phyloP scores from a whole-genome alignment of 92 coral and sea anemone species.

The Epizoanthus fatuus region DNA sequence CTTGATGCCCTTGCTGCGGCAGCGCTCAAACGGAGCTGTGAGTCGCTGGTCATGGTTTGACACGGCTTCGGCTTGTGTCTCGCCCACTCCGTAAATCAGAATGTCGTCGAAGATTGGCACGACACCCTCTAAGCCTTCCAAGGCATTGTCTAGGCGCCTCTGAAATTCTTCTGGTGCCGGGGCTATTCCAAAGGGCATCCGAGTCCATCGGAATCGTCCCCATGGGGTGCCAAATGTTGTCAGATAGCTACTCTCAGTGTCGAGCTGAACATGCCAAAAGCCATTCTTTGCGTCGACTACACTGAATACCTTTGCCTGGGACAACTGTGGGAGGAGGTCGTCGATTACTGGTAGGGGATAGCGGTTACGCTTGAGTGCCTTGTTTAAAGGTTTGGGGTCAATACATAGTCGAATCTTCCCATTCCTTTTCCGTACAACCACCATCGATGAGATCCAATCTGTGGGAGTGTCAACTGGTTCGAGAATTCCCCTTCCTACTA shows the following conservation, averaged over 20 bases:
- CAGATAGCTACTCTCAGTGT: slow-evolving; percentile 30
- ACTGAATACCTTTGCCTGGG: slow-evolving; percentile 45
- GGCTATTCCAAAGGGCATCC: slow-evolving; percentile 41
- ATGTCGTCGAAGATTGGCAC: slow-evolving; percentile 24
- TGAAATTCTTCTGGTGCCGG: slow-evolving; percentile 52
- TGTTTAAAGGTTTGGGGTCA: slow-evolving; percentile 39
- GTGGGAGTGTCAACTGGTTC: slow-evolving; percentile 54
- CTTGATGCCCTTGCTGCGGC: not conserved
- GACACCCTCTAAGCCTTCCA: slow-evolving; percentile 38
- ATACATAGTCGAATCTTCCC: slow-evolving; percentile 51
- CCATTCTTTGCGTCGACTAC: slow-evolving; percentile 28
- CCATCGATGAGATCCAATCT: slow-evolving; percentile 63
- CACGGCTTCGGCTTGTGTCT: slow-evolving; percentile 13
- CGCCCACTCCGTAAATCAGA: slow-evolving; percentile 30
- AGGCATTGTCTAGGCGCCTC: slow-evolving; percentile 16
- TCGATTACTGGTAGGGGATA: slow-evolving; percentile 56
- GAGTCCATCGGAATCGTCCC: slow-evolving; percentile 42
- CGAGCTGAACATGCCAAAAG: slow-evolving; percentile 53
- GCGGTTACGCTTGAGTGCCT: slow-evolving; percentile 38
- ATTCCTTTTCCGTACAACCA: slow-evolving; percentile 50
- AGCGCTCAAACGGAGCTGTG: not conserved
- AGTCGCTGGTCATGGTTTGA: not conserved
- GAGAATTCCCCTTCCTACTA: slow-evolving; percentile 38
- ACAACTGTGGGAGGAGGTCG: slow-evolving; percentile 52
- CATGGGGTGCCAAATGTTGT: slow-evolving; percentile 43